Evolutionary conservation across 2,797 vertebrate genomes (phyloP).

Genomic region (Pseudotriccus pelzelni): DNA sequence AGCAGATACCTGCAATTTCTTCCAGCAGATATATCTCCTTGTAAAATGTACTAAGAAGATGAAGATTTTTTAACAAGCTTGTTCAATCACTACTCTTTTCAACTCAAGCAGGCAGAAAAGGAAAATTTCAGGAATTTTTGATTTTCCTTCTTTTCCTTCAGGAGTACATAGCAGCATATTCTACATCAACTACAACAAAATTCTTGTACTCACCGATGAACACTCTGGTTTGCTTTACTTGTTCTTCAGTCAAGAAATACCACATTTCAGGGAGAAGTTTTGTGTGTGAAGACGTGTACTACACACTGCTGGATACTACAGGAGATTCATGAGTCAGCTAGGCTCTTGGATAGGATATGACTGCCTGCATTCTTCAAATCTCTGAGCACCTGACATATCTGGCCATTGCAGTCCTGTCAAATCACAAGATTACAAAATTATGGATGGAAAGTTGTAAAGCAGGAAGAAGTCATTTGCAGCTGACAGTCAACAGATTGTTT

Average conservation of each 20-base stretch:
- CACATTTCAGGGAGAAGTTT: not conserved
- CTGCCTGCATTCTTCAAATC: not conserved
- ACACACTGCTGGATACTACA: not conserved
- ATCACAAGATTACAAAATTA: constrained; percentile 47
- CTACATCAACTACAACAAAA: not conserved
- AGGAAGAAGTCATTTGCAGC: constrained; percentile 21
- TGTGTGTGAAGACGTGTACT: not conserved
- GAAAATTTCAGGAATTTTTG: not conserved
- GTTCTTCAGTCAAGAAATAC: not conserved
- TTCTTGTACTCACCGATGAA: not conserved
- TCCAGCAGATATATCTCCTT: not conserved
- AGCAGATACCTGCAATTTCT: not conserved
- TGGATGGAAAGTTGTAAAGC: constrained; percentile 10
- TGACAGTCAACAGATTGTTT: constrained; percentile 54
- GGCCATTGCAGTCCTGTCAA: not conserved
- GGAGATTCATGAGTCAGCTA: not conserved
- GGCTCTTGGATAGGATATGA: not conserved
- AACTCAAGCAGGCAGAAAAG: not conserved
- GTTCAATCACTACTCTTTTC: not conserved
- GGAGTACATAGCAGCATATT: not conserved
- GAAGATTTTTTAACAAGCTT: not conserved
- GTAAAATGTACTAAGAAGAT: not conserved
- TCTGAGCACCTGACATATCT: not conserved
- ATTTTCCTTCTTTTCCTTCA: not conserved
- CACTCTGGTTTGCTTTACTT: not conserved